Evolutionary conservation across 2,888 invertebrate genomes (phyloP), one percentile per base, ranked within the genome.

Genomic region (Laspeyria flexula): DNA sequence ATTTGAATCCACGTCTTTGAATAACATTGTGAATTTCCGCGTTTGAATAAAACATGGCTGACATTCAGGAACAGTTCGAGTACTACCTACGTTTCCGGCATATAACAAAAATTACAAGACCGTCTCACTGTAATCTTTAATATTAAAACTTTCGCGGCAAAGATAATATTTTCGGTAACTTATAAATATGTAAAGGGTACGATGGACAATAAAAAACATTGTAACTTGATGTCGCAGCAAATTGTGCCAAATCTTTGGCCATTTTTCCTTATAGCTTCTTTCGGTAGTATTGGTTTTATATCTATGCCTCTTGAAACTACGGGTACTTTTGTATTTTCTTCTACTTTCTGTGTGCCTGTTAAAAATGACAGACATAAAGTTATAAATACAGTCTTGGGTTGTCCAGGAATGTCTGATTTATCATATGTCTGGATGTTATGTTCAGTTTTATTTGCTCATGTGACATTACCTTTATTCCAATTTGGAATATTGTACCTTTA

Each of bases 111-210:
- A 61, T 53, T 39, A 51, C 41, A 16, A 15, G 35, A 33, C 44
- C 51, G 45, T 18, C 37, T 45, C 29, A 30, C 35, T 53, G 34
- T 43, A 49, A 53, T 63, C 42, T 60, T 47, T 48, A 54, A 61
- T 54, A 66, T 66, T 52, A 64, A 60, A 66, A 61, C 44, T 66
- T 58, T 66, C 27, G 15, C 18, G 37, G 40, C 37, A 35, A 49
- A 49, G 38, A 55, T 48, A 45, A 66, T 49, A 54, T 64, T 58
- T 58, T 44, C 37, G 23, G 33, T 46, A 39, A 38, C 66, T 66
- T 66, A 66, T 66, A 66, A 61, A 66, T 66, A 66, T 66, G 66
- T 64, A 66, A 66, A 66, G 52, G 55, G 51, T 58, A 54, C 54
- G 47, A 53, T 61, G 43, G 5, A 41, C 66, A 43, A 65, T 67